Conservation (phyloP, 2,888 invertebrate species). For the Eurytoma californica region DNA sequence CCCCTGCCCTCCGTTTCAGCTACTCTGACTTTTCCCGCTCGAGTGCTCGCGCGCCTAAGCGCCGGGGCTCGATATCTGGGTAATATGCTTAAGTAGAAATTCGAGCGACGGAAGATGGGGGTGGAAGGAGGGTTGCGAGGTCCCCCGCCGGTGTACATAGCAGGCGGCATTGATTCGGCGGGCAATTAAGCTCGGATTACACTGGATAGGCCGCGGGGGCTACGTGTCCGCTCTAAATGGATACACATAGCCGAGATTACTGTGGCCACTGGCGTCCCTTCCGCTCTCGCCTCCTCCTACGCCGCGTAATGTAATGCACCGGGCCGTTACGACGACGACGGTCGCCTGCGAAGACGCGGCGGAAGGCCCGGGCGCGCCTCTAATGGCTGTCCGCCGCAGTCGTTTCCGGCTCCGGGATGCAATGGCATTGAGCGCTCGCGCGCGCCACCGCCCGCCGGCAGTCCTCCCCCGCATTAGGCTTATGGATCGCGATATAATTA, state of each 20-base stretch:
- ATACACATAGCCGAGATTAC: slow-evolving; percentile 74
- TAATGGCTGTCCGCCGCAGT: slow-evolving; percentile 56
- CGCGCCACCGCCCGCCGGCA: background rate
- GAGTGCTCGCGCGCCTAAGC: background rate
- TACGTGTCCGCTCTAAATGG: slow-evolving; percentile 69
- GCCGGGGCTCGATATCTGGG: slow-evolving; percentile 30
- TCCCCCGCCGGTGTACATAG: slow-evolving; percentile 63
- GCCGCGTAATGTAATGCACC: slow-evolving; percentile 56
- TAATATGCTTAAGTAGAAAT: slow-evolving; percentile 47
- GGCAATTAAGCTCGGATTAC: slow-evolving; percentile 71
- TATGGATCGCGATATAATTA: slow-evolving; percentile 47
- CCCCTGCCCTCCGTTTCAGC: background rate
- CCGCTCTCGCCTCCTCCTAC: slow-evolving; percentile 19
- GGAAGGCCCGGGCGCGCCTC: background rate
- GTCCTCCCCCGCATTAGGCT: slow-evolving; percentile 37
- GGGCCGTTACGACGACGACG: slow-evolving; percentile 20
- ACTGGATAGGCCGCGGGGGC: slow-evolving; percentile 64
- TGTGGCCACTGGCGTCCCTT: slow-evolving; percentile 63
- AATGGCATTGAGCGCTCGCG: slow-evolving; percentile 29
- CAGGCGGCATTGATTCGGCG: slow-evolving; percentile 68
- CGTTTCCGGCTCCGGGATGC: slow-evolving; percentile 54
- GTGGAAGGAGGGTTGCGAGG: slow-evolving; percentile 61
- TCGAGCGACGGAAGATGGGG: slow-evolving; percentile 20
- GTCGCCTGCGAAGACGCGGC: background rate
- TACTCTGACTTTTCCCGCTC: slow-evolving; percentile 23